Evolutionary conservation across 2,888 invertebrate genomes (phyloP), one percentile per base, ranked within the genome.

Genomic region (Gastracanthus pulcherrimus): DNA sequence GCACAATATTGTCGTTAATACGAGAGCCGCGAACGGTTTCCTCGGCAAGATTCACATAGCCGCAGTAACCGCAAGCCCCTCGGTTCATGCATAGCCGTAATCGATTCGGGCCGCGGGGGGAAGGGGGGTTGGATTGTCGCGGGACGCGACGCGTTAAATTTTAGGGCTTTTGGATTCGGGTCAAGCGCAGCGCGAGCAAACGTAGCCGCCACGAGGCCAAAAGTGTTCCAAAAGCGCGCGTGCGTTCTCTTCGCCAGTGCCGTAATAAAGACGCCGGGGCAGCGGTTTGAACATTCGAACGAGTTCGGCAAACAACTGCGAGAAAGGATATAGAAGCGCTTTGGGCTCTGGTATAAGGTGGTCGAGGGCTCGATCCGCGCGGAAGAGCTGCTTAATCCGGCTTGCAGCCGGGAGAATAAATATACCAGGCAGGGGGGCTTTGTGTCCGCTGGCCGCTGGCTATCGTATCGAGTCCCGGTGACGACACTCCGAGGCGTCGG

Each of bases 111-210:
- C 71, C 26, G 29, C 51, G 11, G 19, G 78, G 64, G 76, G 76
- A 45, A 64, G n/a, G n/a, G n/a, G n/a, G n/a, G n/a, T n/a, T n/a
- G n/a, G n/a, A 79, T 79, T 66, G 78, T 72, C 69, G 38, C 51
- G 74, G 80, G 67, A 38, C 75, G 31, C 69, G 76, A 79, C 66
- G 83, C 83, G 84, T 87, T 84, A 85, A 87, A 87, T 87, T 87
- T 85, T 83, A 87, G 74, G 72, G 82, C 70, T 80, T 82, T 83
- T 85, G 81, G 79, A 84, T 82, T 83, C 71, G 79, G 83, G 83
- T 85, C 83, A 81, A 84, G 45, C 83, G 76, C 67, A 19, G 67
- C 64, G 7, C 41, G 31, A 36, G n/a, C 26, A 1, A 13, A 38
- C 13, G 58, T 34, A 26, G 6, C 23, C 34, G 31, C 2, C 31